Evolutionary conservation across 2,797 vertebrate species (phyloP).

Genomic region (Geotria australis): DNA sequence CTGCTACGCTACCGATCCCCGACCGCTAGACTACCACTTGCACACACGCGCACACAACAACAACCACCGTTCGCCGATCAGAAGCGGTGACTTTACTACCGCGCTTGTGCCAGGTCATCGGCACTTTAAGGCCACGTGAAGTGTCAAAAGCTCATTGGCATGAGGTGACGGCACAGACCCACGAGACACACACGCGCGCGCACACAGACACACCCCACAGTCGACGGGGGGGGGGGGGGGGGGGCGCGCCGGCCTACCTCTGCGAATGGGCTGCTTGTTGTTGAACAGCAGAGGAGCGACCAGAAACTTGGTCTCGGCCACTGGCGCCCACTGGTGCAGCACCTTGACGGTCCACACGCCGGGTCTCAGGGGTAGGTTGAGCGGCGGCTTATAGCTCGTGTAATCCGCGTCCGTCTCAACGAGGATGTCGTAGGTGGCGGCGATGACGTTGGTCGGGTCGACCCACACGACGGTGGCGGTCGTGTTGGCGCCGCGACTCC

Average conservation of each 20-base stretch:
- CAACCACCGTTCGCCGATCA: too few species aligned
- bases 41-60: too few species aligned
- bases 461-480: constrained; percentile 86
- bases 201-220: too few species aligned
- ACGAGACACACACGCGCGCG: too few species aligned
- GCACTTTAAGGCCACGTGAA: too few species aligned
- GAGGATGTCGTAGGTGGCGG: constrained; percentile 81
- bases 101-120: too few species aligned
- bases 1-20: too few species aligned
- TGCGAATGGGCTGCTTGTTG: constrained; percentile 49
- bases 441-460: constrained; percentile 72
- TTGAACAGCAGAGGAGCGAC: constrained; percentile 47
- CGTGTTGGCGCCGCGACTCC: constrained; percentile 72
- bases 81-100: too few species aligned
- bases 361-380: constrained; percentile 62
- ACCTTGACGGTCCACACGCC: constrained; percentile 79
- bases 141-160: too few species aligned
- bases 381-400: constrained; percentile 77
- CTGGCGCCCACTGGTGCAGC: constrained; percentile 71
- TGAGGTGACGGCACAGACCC: too few species aligned
- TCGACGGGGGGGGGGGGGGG: too few species aligned
- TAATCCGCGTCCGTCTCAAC: constrained; percentile 67
- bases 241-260: constrained; percentile 23
- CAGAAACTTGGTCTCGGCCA: constrained; percentile 72
- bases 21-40: too few species aligned